Conservation (phyloP, 2,888 invertebrate species). For the Gryllus longicercus region DNA sequence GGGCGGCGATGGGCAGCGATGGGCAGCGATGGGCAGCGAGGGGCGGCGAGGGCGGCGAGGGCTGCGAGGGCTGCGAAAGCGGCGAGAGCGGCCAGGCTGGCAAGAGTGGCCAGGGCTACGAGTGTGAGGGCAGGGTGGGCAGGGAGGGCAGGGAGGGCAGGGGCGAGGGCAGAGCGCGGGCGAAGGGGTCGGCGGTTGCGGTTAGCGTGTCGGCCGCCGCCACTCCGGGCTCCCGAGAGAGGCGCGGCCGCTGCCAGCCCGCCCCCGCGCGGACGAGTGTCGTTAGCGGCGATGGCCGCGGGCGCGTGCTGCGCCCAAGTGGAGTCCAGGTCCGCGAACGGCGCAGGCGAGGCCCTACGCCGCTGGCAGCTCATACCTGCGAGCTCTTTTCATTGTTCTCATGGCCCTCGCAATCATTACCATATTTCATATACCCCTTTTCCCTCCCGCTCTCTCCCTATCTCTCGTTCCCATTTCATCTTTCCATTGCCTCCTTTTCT, state of each 20-base stretch:
- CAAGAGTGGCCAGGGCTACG: too few species aligned
- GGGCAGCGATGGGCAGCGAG: too few species aligned
- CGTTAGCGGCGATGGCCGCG: neutral
- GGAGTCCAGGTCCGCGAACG: neutral
- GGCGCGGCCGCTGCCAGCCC: neutral
- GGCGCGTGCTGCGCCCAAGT: neutral
- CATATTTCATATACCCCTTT: too few species aligned
- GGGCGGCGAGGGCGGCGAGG: neutral
- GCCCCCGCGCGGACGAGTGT: slow-evolving; percentile 1
- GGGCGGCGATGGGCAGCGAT: too few species aligned
- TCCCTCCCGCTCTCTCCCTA: too few species aligned
- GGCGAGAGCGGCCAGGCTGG: neutral
- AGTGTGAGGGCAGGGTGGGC: neutral
- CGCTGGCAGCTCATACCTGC: neutral
- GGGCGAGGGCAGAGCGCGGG: neutral
- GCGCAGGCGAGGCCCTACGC: neutral
- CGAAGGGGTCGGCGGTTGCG: neutral
- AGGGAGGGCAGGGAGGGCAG: neutral
- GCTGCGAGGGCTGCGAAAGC: neutral
- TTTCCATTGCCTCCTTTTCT: too few species aligned
- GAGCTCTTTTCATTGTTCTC: too few species aligned
- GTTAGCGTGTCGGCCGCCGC: neutral
- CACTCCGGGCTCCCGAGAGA: neutral
- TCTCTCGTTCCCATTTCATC: too few species aligned
- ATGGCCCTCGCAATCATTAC: too few species aligned